A percentile compares a stretch with the other conserved stretches of the same genome.
phyloP scores from a whole-genome alignment of 2,113 vertebrate species.

The Nicator chloris region DNA sequence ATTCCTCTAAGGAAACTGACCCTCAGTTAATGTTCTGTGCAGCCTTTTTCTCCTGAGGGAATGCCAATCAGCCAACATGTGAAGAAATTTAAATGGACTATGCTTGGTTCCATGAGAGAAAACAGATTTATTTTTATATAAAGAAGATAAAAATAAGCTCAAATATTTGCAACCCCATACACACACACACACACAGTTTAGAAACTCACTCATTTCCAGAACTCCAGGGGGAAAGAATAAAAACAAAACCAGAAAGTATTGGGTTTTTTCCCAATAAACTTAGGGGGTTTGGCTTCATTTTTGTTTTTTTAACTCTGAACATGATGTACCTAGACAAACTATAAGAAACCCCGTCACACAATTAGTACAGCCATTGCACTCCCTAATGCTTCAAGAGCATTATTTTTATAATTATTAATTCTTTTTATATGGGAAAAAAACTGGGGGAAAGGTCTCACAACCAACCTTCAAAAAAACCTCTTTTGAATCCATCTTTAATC shows the following conservation, averaged over 20 bases:
- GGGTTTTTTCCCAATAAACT: neutral
- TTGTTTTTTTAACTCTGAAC: neutral
- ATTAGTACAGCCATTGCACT: neutral
- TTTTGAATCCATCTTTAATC: neutral
- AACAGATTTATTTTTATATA: neutral
- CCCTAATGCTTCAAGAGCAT: neutral
- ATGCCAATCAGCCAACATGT: neutral
- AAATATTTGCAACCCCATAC: neutral
- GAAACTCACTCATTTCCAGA: neutral
- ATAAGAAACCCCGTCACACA: neutral
- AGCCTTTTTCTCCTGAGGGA: neutral
- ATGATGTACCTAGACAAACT: neutral
- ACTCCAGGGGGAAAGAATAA: neutral
- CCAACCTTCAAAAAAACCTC: fast-evolving
- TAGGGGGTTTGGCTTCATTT: neutral
- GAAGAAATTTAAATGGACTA: neutral
- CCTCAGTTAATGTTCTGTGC: neutral
- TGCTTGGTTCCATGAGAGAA: neutral
- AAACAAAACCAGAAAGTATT: neutral
- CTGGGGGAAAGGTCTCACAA: neutral
- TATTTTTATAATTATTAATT: neutral
- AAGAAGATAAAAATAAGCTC: neutral
- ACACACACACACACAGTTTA: fast-evolving
- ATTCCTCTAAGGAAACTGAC: neutral
- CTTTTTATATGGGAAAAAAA: neutral